phyloP scores from a whole-genome alignment of 2,797 vertebrate species.

The Clamator glandarius region DNA sequence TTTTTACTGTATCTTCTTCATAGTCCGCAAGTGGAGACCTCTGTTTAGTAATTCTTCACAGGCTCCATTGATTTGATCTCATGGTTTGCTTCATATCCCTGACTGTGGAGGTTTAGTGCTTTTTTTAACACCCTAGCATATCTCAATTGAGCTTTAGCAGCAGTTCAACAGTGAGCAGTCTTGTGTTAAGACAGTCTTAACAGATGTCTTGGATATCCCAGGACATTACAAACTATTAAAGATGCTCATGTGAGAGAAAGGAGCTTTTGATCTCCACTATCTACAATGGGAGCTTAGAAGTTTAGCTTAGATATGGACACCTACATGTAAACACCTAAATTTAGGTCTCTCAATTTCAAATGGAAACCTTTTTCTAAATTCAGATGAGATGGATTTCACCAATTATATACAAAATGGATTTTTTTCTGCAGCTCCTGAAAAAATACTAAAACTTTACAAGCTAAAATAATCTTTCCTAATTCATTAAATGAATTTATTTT shows the following conservation, averaged over 20 bases:
- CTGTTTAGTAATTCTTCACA: background rate
- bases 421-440: background rate
- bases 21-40: background rate
- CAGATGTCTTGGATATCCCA: background rate
- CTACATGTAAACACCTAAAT: background rate
- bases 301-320: background rate
- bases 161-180: background rate
- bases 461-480: background rate
- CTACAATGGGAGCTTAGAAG: background rate
- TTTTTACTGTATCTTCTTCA: background rate
- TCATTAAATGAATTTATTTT: conserved; percentile 23
- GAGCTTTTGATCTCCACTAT: background rate
- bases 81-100: background rate
- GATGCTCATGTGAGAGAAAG: background rate
- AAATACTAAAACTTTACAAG: background rate
- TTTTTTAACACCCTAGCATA: background rate
- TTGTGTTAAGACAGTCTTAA: background rate
- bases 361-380: background rate
- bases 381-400: background rate
- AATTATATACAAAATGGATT: background rate
- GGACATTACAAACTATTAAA: background rate
- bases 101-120: background rate
- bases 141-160: background rate
- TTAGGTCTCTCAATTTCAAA: background rate
- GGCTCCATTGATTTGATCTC: background rate